Evolutionary conservation across 2,113 vertebrate genomes (phyloP).

Genomic region (Xenopus laevis): DNA sequence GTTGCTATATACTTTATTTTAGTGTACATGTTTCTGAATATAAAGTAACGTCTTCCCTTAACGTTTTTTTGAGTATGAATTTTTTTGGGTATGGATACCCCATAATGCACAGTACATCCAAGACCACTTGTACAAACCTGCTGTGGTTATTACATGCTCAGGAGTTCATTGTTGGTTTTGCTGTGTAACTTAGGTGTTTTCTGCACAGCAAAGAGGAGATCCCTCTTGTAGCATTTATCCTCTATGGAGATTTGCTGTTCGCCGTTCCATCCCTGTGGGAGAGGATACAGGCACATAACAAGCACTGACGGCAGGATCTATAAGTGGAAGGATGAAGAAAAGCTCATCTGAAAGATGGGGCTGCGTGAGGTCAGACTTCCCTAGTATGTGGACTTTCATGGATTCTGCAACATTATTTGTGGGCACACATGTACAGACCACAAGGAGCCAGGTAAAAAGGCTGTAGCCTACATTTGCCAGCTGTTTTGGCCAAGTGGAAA

Average conservation of each 20-base stretch:
- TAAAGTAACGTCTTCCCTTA: too few species aligned
- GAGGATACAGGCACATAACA: constrained; percentile 50
- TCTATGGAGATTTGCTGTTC: constrained; percentile 58
- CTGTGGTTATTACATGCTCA: neutral
- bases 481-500: constrained; percentile 40
- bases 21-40: too few species aligned
- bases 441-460: constrained; percentile 11
- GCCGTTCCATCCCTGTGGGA: constrained; percentile 53
- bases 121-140: neutral
- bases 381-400: constrained; percentile 1
- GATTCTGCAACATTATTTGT: neutral
- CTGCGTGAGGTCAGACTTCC: constrained; percentile 21
- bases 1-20: too few species aligned
- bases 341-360: constrained; percentile 15
- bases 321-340: constrained; percentile 41
- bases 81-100: too few species aligned
- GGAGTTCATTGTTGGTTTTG: constrained; percentile 37
- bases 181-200: constrained; percentile 47
- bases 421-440: neutral
- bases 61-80: too few species aligned
- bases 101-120: neutral
- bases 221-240: constrained; percentile 49
- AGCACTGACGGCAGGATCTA: constrained; percentile 48
- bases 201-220: constrained; percentile 41
- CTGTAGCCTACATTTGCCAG: neutral